Conservation (phyloP, 2,113 vertebrate genomes). For the Galbula dea region DNA sequence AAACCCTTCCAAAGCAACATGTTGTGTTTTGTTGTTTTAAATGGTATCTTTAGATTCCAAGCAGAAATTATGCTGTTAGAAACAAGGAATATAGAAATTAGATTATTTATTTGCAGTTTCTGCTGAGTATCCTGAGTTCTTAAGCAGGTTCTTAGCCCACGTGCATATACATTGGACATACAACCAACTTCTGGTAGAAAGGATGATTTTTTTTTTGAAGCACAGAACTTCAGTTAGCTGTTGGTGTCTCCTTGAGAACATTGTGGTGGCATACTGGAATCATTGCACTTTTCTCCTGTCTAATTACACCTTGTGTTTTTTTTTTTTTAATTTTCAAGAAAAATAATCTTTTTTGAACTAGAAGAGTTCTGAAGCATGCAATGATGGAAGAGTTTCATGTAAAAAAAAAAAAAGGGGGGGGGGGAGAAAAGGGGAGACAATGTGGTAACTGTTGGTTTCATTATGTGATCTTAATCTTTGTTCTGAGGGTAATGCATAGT, state of each 20-base stretch:
- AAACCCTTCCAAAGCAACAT: background rate
- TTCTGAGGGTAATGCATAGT: background rate
- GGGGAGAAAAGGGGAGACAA: background rate
- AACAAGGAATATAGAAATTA: background rate
- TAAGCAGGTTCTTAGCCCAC: background rate
- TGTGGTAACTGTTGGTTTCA: background rate
- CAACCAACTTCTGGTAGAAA: background rate
- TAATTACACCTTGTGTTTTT: background rate
- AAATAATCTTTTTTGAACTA: background rate
- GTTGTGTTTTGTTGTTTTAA: background rate
- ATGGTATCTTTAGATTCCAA: background rate
- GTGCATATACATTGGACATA: background rate
- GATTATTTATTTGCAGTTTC: background rate
- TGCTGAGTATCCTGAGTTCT: background rate
- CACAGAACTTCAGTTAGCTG: background rate
- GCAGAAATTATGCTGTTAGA: background rate
- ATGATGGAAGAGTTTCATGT: background rate
- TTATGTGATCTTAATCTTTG: background rate
- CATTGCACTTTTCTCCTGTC: background rate
- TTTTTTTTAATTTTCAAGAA: background rate
- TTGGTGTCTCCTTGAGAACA: background rate
- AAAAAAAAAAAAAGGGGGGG: background rate
- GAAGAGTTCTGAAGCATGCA: background rate
- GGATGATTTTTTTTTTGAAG: background rate
- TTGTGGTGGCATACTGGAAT: background rate